A percentile compares a stretch with the other conserved stretches of the same genome.
phyloP scores from a whole-genome alignment of 2,113 vertebrate species.

The Siniperca knerii region DNA sequence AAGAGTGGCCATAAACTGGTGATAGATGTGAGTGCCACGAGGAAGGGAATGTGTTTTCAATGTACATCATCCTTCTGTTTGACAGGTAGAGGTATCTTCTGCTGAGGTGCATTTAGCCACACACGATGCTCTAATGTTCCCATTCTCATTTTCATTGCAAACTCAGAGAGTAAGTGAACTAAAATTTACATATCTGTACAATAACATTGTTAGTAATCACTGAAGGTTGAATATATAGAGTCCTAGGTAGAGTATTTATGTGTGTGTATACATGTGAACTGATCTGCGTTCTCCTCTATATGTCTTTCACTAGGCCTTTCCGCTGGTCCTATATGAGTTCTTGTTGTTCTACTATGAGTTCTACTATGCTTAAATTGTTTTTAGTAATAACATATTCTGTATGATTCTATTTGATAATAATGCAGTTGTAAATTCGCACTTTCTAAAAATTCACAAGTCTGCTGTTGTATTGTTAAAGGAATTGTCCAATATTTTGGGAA shows the following conservation, averaged over 20 bases:
- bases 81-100: conserved; percentile 69
- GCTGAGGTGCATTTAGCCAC: conserved; percentile 64
- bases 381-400: neutral
- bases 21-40: conserved; percentile 78
- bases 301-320: neutral
- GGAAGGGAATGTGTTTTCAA: conserved; percentile 78
- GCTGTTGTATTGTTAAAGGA: neutral
- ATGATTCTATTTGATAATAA: neutral
- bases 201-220: conserved; percentile 20
- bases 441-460: neutral
- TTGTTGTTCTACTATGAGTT: neutral
- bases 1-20: conserved; percentile 76
- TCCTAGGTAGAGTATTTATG: neutral
- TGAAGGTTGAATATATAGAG: conserved; percentile 15
- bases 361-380: neutral
- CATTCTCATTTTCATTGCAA: conserved; percentile 54
- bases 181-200: conserved; percentile 47
- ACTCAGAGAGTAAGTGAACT: conserved; percentile 21
- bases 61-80: conserved; percentile 76
- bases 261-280: neutral
- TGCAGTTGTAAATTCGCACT: neutral
- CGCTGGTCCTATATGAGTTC: neutral
- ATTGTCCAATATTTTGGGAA: neutral
- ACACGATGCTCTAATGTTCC: conserved; percentile 40
- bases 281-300: neutral